Percentiles rank a stretch among this genome's conserved stretches.
These are phyloP conservation scores for Frankliniella fusca DNA, from an alignment of 2,888 invertebrate species.

Conservation along the genomic window DNA sequence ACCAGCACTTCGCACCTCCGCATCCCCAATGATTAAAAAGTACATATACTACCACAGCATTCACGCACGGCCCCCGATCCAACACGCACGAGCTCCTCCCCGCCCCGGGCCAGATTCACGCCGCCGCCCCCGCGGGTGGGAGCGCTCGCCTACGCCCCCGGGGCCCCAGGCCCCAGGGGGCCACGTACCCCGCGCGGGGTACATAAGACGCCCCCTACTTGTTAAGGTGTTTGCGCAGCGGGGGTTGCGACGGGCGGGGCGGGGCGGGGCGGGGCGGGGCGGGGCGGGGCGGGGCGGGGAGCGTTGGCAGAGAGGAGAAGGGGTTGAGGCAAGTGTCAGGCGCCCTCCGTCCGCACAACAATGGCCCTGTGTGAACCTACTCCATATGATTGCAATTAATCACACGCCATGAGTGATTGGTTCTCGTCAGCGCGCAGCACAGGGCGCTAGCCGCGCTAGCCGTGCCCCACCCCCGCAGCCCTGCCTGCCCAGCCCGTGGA, in stretches of 20 bases:
- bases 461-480: background rate
- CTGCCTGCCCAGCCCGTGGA: background rate
- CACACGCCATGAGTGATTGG: conserved; percentile 13
- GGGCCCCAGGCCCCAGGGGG: no score
- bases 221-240: background rate
- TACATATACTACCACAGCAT: no score
- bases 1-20: no score
- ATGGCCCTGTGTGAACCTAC: conserved; percentile 17
- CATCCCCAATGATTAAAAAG: no score
- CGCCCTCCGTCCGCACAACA: background rate
- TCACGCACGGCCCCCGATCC: no score
- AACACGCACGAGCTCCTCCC: no score
- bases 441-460: background rate
- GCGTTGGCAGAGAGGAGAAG: no score
- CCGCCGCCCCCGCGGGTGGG: no score
- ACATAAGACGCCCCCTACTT: no score
- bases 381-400: conserved; percentile 20
- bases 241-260: background rate
- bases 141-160: no score
- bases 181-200: no score
- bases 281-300: background rate
- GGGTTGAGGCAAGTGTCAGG: background rate
- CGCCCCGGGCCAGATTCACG: no score
- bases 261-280: background rate
- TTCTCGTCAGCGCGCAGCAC: background rate